Evolutionary conservation across 1,140 invertebrate genomes (phyloP).

Genomic region (Drosophila parabipectinata): DNA sequence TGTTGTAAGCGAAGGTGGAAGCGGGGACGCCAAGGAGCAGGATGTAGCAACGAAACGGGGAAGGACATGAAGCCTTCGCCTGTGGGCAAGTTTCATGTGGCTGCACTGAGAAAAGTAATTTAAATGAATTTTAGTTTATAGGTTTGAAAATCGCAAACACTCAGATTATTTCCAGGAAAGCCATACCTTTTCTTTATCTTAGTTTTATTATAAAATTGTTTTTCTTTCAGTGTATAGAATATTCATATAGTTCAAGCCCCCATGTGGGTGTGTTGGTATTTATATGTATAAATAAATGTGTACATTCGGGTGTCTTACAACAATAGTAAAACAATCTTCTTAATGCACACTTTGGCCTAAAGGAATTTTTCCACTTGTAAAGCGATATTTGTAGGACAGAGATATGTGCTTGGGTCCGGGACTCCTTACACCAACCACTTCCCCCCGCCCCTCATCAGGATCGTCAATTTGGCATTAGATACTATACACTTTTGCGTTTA

Average conservation of each 20-base stretch:
- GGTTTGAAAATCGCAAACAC: no score
- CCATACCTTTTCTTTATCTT: not conserved
- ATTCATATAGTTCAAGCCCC: slow-evolving; percentile 71
- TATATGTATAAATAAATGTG: slow-evolving; percentile 43
- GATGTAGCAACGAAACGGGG: slow-evolving; percentile 22
- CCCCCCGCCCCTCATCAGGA: slow-evolving; percentile 35
- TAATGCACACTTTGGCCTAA: slow-evolving; percentile 82
- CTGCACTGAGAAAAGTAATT: slow-evolving; percentile 17
- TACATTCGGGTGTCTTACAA: slow-evolving; percentile 66
- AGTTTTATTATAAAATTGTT: not conserved
- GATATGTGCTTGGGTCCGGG: slow-evolving; percentile 26
- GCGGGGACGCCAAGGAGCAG: slow-evolving; percentile 13
- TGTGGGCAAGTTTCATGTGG: slow-evolving; percentile 41
- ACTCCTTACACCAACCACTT: slow-evolving; percentile 5
- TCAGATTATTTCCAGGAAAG: no score
- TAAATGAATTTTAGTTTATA: not conserved
- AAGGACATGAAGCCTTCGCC: slow-evolving; percentile 41
- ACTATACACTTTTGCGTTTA: slow-evolving; percentile 14
- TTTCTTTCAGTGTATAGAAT: slow-evolving; percentile 51
- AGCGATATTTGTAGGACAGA: slow-evolving; percentile 63
- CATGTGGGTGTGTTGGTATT: slow-evolving; percentile 15
- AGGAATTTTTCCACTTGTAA: slow-evolving; percentile 81
- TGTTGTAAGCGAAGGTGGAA: slow-evolving; percentile 18
- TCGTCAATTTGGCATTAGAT: slow-evolving; percentile 57
- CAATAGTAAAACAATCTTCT: slow-evolving; percentile 83